These are phyloP conservation scores for Homarus gammarus DNA, from an alignment of 2,888 invertebrate species.

Conservation along the genomic window DNA sequence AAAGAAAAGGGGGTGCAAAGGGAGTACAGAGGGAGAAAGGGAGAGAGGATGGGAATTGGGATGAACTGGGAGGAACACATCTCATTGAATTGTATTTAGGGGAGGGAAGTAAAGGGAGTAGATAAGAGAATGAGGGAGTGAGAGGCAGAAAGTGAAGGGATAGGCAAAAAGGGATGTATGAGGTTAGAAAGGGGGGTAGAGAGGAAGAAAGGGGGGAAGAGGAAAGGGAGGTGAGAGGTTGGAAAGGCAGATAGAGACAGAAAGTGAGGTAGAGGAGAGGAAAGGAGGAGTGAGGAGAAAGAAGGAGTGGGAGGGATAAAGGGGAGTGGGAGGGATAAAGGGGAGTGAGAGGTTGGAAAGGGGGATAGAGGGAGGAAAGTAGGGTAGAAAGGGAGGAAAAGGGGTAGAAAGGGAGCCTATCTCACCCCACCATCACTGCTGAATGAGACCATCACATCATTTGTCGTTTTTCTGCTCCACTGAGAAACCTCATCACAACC, in stretches of 20 bases:
- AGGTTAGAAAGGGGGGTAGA: background rate
- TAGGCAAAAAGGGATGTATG: too few species aligned
- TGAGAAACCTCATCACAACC: background rate
- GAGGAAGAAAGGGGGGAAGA: background rate
- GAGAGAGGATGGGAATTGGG: too few species aligned
- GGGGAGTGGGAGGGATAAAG: too few species aligned
- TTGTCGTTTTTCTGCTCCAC: slow-evolving; percentile 5
- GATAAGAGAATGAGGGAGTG: too few species aligned
- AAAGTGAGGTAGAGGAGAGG: background rate
- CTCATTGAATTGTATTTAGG: too few species aligned
- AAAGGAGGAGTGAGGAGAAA: background rate
- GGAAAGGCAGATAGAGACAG: background rate
- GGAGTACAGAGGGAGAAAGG: too few species aligned
- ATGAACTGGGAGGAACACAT: too few species aligned
- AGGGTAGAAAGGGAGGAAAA: background rate
- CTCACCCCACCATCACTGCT: background rate
- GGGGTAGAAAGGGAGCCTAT: background rate
- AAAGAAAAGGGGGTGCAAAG: too few species aligned
- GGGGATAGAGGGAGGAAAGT: background rate
- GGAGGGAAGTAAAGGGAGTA: too few species aligned
- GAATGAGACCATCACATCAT: background rate
- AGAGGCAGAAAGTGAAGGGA: too few species aligned
- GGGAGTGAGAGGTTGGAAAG: too few species aligned
- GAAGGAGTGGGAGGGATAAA: background rate
- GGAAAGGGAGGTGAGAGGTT: background rate